A percentile compares a stretch with the other conserved stretches of the same genome.
These are phyloP conservation scores for Caenorhabditis uteleia DNA, from an alignment of 2,888 invertebrate genomes.

Conservation along the genomic window DNA sequence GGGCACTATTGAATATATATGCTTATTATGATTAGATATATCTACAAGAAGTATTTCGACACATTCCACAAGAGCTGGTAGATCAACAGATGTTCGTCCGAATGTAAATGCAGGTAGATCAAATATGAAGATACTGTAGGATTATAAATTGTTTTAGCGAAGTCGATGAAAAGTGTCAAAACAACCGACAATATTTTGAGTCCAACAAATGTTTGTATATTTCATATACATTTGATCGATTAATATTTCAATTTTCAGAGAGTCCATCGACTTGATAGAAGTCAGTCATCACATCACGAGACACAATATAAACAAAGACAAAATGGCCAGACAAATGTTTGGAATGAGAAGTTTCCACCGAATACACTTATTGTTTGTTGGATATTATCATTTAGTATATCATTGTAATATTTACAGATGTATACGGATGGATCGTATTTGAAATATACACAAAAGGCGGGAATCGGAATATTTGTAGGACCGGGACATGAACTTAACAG, in stretches of 20 bases:
- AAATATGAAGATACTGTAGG: too few relatives aligned
- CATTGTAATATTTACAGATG: conserved; percentile 14
- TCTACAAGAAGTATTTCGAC: too few relatives aligned
- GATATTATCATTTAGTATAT: background rate
- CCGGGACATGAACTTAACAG: conserved; percentile 33
- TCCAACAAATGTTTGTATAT: conserved; percentile 21
- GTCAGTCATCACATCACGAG: conserved; percentile 15
- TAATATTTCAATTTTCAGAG: conserved; percentile 8
- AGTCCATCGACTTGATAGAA: conserved; percentile 3
- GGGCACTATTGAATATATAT: too few relatives aligned
- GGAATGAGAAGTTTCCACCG: conserved; percentile 29
- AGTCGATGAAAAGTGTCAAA: conserved; percentile 5
- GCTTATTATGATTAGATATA: too few relatives aligned
- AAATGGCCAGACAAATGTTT: conserved; percentile 14
- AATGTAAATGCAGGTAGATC: too few relatives aligned
- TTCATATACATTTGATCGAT: background rate
- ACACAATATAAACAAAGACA: conserved; percentile 3
- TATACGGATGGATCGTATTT: conserved; percentile 34
- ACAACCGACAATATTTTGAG: conserved; percentile 11
- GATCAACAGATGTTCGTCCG: too few relatives aligned
- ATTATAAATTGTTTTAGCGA: background rate
- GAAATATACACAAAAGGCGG: background rate
- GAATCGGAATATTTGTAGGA: conserved; percentile 32
- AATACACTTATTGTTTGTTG: conserved; percentile 8
- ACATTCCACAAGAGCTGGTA: too few relatives aligned